These are phyloP conservation scores for Limnephilus rhombicus DNA, from an alignment of 2,888 invertebrate species.

Conservation along the genomic window DNA sequence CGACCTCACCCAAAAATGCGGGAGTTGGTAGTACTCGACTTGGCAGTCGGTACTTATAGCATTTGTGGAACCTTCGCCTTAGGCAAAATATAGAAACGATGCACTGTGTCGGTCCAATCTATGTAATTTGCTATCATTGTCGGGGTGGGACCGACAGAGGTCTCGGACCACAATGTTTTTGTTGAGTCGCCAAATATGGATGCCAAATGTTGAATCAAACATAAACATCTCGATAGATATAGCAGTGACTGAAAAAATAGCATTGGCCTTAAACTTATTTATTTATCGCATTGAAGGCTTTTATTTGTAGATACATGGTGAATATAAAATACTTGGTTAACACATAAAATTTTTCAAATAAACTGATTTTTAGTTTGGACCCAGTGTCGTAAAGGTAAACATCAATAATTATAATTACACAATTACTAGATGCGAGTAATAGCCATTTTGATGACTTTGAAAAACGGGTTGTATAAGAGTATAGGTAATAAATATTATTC, in stretches of 20 bases:
- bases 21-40: background rate
- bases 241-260: background rate
- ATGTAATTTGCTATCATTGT: background rate
- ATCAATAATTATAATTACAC: background rate
- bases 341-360: too few relatives aligned
- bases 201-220: background rate
- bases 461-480: too few relatives aligned
- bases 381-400: too few relatives aligned
- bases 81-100: background rate
- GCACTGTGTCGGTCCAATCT: background rate
- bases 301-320: too few relatives aligned
- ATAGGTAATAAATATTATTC: too few relatives aligned
- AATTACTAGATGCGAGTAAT: background rate
- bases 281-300: too few relatives aligned
- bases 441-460: background rate
- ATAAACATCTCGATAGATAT: background rate
- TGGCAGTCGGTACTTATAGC: background rate
- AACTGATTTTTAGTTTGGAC: too few relatives aligned
- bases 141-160: too few relatives aligned
- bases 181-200: background rate
- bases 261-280: background rate
- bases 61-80: background rate
- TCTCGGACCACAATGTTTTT: background rate
- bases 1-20: conserved; percentile 17
- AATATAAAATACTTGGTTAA: too few relatives aligned